Evolutionary conservation across 53 echinoderm and acorn worm genomes (phyloP).

Genomic region (Arbacia lixula): DNA sequence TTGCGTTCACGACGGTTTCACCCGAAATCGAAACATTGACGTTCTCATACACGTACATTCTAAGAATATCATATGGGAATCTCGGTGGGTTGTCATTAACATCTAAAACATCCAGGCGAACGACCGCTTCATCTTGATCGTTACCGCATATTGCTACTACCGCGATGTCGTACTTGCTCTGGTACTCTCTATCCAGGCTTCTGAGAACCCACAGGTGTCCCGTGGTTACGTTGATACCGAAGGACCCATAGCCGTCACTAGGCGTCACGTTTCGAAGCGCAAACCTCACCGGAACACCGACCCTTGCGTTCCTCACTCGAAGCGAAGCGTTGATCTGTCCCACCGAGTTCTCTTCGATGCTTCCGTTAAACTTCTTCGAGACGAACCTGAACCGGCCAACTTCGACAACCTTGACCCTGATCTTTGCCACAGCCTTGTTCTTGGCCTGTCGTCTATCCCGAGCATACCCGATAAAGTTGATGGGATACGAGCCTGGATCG

Average conservation of each 20-base stretch:
- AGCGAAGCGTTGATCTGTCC: slow-evolving; percentile 66
- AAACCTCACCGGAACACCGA: slow-evolving; percentile 39
- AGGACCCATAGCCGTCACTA: slow-evolving; percentile 40
- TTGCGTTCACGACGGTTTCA: slow-evolving; percentile 66
- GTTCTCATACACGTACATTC: slow-evolving; percentile 86
- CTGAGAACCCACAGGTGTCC: slow-evolving; percentile 57
- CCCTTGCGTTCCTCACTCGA: slow-evolving; percentile 49
- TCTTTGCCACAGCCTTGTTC: slow-evolving; percentile 52
- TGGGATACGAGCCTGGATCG: slow-evolving; percentile 37
- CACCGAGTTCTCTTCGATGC: slow-evolving; percentile 68
- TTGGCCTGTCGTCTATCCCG: slow-evolving; percentile 54
- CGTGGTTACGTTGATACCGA: slow-evolving; percentile 58
- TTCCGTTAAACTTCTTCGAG: slow-evolving; percentile 44
- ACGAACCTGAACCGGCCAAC: slow-evolving; percentile 56
- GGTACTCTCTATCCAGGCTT: slow-evolving; percentile 72
- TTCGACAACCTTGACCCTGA: slow-evolving; percentile 56
- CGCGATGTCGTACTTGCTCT: slow-evolving; percentile 44
- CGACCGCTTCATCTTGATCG: slow-evolving; percentile 42
- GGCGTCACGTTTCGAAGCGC: slow-evolving; percentile 50
- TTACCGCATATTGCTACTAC: slow-evolving; percentile 57
- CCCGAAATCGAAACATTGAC: slow-evolving; percentile 67
- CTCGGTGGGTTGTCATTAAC: slow-evolving; percentile 90
- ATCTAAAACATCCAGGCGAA: slow-evolving; percentile 65
- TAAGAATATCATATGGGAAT: slow-evolving; percentile 81
- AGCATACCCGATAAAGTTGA: slow-evolving; percentile 66